Evolutionary conservation across 1,140 invertebrate genomes (phyloP).

Genomic region (Mercenaria mercenaria): DNA sequence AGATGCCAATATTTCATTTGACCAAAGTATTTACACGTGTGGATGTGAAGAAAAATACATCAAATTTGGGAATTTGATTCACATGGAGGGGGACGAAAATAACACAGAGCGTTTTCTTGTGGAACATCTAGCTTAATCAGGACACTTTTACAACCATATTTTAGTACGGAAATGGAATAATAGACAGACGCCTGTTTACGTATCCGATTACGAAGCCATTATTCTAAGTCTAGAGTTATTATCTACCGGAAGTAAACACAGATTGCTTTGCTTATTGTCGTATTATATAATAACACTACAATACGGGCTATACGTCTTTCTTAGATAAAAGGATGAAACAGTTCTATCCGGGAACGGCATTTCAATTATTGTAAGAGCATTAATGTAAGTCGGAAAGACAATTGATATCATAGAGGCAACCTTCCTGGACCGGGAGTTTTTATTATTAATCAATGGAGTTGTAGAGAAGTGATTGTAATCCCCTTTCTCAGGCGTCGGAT

Average conservation of each 20-base stretch:
- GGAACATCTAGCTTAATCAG: neutral
- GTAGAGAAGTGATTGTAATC: neutral
- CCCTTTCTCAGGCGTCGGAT: neutral
- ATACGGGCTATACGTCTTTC: neutral
- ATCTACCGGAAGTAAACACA: neutral
- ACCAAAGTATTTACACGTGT: no score
- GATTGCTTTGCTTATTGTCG: neutral
- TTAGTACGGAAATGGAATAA: neutral
- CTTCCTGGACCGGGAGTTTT: neutral
- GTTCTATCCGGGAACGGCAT: neutral
- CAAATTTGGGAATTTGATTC: no score
- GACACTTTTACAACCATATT: neutral
- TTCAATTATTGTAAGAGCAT: conserved; percentile 22
- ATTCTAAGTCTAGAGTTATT: neutral
- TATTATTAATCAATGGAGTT: conserved; percentile 21
- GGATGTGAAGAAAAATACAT: no score
- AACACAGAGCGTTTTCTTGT: no score
- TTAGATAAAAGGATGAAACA: neutral
- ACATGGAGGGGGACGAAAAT: no score
- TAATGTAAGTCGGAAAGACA: neutral
- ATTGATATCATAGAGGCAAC: neutral
- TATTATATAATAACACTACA: neutral
- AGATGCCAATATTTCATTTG: no score
- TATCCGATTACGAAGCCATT: conserved; percentile 3
- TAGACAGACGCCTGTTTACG: neutral